Percentiles rank a stretch among this genome's conserved stretches.
Evolutionary conservation across 1,140 invertebrate genomes (phyloP).

Genomic region (Leptoteleia sp.): DNA sequence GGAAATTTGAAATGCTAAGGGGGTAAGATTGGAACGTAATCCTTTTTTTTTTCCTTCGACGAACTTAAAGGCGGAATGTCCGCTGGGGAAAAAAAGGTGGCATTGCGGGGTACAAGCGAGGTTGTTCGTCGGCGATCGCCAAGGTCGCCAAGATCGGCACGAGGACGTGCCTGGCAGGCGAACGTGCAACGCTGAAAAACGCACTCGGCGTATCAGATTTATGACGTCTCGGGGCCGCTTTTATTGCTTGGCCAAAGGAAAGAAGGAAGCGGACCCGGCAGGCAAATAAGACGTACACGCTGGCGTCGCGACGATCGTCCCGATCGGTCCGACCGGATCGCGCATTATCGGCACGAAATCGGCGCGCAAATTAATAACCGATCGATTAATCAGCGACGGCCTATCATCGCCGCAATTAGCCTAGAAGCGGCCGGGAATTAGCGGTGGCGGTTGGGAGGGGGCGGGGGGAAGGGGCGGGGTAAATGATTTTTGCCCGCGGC

Average conservation of each 20-base stretch:
- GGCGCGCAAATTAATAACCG: slow-evolving; percentile 50
- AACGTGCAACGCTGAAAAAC: slow-evolving; percentile 68
- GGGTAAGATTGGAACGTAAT: too few species aligned
- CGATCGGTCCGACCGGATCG: too few species aligned
- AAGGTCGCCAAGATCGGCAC: slow-evolving; percentile 74
- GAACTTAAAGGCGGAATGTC: too few species aligned
- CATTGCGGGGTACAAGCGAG: slow-evolving; percentile 53
- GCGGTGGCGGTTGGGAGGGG: too few species aligned
- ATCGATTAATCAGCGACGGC: slow-evolving; percentile 49
- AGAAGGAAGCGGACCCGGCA: slow-evolving; percentile 46
- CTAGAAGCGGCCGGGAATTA: slow-evolving; percentile 26
- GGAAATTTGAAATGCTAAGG: neutral
- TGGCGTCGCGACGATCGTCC: slow-evolving; percentile 19
- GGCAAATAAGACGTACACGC: slow-evolving; percentile 55
- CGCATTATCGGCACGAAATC: too few species aligned
- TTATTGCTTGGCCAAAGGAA: slow-evolving; percentile 44
- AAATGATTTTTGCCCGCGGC: too few species aligned
- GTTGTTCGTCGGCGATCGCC: slow-evolving; percentile 72
- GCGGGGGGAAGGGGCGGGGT: too few species aligned
- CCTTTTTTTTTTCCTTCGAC: too few species aligned
- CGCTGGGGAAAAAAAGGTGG: neutral
- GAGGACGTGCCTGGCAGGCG: slow-evolving; percentile 69
- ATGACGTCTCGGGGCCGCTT: slow-evolving; percentile 54
- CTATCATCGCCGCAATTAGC: slow-evolving; percentile 53
- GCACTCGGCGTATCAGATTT: slow-evolving; percentile 62